A percentile compares a stretch with the other conserved stretches of the same genome.
Conservation (phyloP, 2,113 vertebrate species). For the Forbesichthys papilliferus region DNA sequence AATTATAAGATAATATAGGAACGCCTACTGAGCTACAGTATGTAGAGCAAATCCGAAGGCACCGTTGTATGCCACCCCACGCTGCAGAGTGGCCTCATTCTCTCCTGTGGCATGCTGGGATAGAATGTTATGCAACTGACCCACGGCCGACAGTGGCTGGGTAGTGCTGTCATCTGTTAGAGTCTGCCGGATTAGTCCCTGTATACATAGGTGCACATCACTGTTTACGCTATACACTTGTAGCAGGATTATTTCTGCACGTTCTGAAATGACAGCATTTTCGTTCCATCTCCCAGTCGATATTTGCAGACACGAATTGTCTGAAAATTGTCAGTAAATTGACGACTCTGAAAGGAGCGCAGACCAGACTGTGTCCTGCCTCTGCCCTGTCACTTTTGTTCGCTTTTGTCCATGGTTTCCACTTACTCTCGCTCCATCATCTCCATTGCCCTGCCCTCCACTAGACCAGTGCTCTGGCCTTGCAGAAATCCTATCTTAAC, state of each 20-base stretch:
- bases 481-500: conserved; percentile 53
- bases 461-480: conserved; percentile 37
- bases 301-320: too few species aligned
- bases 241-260: neutral
- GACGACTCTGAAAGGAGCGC: too few species aligned
- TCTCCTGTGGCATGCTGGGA: conserved; percentile 34
- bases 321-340: too few species aligned
- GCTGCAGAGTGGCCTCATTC: conserved; percentile 44
- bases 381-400: too few species aligned
- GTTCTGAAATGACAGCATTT: conserved; percentile 6
- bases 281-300: neutral
- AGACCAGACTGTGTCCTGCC: too few species aligned
- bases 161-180: conserved; percentile 48
- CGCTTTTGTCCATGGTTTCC: too few species aligned
- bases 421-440: neutral
- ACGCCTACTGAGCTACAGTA: neutral
- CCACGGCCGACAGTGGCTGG: conserved; percentile 14
- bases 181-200: conserved; percentile 35
- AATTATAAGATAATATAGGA: neutral
- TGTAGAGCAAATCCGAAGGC: neutral
- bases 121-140: conserved; percentile 58
- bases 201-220: conserved; percentile 5
- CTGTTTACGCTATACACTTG: neutral
- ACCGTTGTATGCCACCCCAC: conserved; percentile 14
- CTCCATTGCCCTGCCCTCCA: conserved; percentile 29